Percentiles rank a stretch among this genome's conserved stretches.
Evolutionary conservation across 2,797 vertebrate species (phyloP).

Genomic region (Tokudaia muenninki): DNA sequence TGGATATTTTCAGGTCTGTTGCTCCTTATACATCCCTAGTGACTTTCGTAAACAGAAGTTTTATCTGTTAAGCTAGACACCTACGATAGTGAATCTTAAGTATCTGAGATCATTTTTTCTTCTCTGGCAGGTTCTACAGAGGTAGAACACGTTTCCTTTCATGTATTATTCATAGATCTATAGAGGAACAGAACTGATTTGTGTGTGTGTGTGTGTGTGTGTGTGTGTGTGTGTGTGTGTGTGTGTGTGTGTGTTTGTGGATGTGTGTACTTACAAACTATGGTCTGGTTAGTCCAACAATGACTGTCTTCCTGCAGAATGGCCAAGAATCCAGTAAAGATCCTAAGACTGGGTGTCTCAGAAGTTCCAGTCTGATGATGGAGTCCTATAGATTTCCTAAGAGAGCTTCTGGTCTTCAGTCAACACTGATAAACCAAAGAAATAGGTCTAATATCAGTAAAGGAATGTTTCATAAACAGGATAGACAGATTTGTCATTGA

Average conservation of each 20-base stretch:
- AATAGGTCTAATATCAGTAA: neutral
- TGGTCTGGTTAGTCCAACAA: neutral
- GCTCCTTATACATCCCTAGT: neutral
- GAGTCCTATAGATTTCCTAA: neutral
- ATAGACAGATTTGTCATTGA: neutral
- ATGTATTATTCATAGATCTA: neutral
- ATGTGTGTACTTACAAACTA: neutral
- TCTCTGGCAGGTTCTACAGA: neutral
- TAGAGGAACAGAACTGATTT: neutral
- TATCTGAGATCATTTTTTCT: conserved; percentile 23
- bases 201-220: neutral
- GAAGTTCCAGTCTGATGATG: neutral
- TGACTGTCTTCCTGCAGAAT: neutral
- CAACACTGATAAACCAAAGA: too few relatives aligned
- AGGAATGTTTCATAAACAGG: neutral
- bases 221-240: neutral
- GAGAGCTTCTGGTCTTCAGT: neutral
- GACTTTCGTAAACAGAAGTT: neutral
- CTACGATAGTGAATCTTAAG: neutral
- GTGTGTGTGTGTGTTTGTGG: neutral
- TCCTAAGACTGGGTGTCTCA: neutral
- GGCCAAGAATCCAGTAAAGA: neutral
- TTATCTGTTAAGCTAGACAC: neutral
- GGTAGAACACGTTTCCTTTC: neutral
- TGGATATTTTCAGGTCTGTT: neutral